phyloP scores from a whole-genome alignment of 2,888 invertebrate genomes.

The Drosophila affinis region DNA sequence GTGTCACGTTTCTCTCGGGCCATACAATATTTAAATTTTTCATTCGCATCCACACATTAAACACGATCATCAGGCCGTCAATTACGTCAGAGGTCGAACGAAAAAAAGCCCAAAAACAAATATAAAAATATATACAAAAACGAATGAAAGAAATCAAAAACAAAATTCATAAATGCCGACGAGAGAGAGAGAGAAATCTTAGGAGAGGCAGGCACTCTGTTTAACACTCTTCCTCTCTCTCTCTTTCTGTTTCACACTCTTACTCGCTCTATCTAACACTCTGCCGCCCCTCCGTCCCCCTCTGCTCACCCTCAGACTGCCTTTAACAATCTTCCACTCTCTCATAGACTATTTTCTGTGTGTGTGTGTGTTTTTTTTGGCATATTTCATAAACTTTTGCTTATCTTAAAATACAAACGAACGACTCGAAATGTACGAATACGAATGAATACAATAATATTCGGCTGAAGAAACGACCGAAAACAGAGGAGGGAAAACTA shows the following conservation, averaged over 20 bases:
- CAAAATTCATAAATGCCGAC: slow-evolving; percentile 38
- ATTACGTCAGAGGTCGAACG: slow-evolving; percentile 68
- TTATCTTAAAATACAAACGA: slow-evolving; percentile 59
- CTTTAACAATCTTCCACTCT: slow-evolving; percentile 3
- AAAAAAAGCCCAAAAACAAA: slow-evolving; percentile 24
- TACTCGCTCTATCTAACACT: neutral
- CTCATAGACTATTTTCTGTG: slow-evolving; percentile 34
- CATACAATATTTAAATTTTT: slow-evolving; percentile 31
- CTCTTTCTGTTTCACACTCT: slow-evolving; percentile 1
- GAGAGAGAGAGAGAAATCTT: slow-evolving; percentile 24
- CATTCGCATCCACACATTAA: slow-evolving; percentile 31
- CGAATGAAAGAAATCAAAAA: slow-evolving; percentile 31
- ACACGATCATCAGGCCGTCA: slow-evolving; percentile 41
- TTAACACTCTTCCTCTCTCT: slow-evolving; percentile 16
- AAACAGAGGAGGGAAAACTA: slow-evolving; percentile 1
- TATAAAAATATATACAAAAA: slow-evolving; percentile 10
- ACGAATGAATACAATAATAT: slow-evolving; percentile 1
- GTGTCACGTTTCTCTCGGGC: slow-evolving; percentile 33
- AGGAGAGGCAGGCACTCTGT: neutral
- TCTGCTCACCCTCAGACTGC: neutral
- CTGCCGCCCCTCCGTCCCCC: slow-evolving; percentile 12
- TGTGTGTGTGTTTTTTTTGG: slow-evolving; percentile 44
- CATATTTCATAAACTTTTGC: slow-evolving; percentile 66
- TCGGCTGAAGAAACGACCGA: neutral
- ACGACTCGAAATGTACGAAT: slow-evolving; percentile 17